These are phyloP conservation scores for Trematomus loennbergii DNA, from an alignment of 2,113 vertebrate genomes.

Conservation along the genomic window DNA sequence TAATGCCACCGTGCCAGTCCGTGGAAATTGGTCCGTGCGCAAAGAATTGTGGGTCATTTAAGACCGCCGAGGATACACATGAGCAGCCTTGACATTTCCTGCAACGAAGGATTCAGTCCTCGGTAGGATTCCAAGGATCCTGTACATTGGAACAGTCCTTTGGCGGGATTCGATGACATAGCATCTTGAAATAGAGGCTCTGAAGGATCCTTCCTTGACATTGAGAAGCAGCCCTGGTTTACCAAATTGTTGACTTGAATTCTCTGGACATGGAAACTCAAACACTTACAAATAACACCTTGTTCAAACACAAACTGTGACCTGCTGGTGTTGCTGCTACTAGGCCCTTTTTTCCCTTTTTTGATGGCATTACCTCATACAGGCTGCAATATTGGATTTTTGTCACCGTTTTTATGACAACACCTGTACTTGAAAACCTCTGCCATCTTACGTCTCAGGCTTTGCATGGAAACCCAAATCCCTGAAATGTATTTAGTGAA, in stretches of 20 bases:
- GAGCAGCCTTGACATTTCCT: no score
- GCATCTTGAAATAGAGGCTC: no score
- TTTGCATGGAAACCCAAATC: conserved; percentile 72
- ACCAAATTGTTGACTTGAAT: conserved; percentile 51
- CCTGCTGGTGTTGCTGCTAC: conserved; percentile 8
- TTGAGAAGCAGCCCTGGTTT: not conserved
- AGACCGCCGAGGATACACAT: no score
- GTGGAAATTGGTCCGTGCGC: no score
- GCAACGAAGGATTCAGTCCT: no score
- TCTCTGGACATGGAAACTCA: conserved; percentile 39
- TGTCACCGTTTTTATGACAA: conserved; percentile 45
- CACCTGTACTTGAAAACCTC: conserved; percentile 62
- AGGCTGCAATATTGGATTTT: conserved; percentile 30
- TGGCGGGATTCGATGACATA: no score
- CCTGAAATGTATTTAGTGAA: conserved; percentile 69
- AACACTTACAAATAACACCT: conserved; percentile 32
- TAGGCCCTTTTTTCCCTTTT: not conserved
- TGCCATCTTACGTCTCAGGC: conserved; percentile 47
- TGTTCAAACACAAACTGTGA: conserved; percentile 20
- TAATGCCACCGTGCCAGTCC: no score
- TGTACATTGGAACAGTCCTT: no score
- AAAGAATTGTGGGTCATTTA: no score
- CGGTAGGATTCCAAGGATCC: no score
- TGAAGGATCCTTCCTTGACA: no score
- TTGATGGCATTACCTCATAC: conserved; percentile 41